phyloP scores from a whole-genome alignment of 2,888 invertebrate genomes.

The Zelleria hepariella region DNA sequence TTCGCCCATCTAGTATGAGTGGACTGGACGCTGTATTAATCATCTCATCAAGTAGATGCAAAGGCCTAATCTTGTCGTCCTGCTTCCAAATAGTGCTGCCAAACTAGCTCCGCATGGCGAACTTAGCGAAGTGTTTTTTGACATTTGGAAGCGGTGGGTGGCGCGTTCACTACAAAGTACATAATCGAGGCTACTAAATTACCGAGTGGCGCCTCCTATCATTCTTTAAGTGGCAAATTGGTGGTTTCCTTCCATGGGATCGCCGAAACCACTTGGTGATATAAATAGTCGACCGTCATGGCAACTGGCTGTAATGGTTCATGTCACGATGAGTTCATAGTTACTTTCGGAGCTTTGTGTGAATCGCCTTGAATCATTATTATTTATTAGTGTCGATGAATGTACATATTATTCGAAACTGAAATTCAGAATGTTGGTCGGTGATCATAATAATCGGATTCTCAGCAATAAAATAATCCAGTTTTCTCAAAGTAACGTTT shows the following conservation, averaged over 20 bases:
- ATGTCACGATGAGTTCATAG: neutral
- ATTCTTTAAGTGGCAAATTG: conserved; percentile 1
- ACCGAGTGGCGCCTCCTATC: neutral
- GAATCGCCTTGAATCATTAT: neutral
- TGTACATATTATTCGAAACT: neutral
- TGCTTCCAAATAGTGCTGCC: too few species aligned
- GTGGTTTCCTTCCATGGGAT: neutral
- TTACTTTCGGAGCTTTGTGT: neutral
- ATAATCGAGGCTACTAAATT: too few species aligned
- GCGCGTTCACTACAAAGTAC: too few species aligned
- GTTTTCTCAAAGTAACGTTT: too few species aligned
- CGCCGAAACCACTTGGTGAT: neutral
- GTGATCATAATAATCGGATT: neutral
- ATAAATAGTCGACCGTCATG: neutral
- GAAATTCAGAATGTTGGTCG: neutral
- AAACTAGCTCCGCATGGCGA: too few species aligned
- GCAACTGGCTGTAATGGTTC: neutral
- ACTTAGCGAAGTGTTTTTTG: too few species aligned
- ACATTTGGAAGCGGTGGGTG: too few species aligned
- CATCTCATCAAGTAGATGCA: too few species aligned
- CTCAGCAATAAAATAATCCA: too few species aligned
- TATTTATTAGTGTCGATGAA: neutral
- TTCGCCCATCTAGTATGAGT: too few species aligned
- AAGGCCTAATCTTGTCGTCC: too few species aligned
- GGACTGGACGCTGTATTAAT: too few species aligned